Evolutionary conservation across 2,888 invertebrate species (phyloP).

Genomic region (Altica lythri): DNA sequence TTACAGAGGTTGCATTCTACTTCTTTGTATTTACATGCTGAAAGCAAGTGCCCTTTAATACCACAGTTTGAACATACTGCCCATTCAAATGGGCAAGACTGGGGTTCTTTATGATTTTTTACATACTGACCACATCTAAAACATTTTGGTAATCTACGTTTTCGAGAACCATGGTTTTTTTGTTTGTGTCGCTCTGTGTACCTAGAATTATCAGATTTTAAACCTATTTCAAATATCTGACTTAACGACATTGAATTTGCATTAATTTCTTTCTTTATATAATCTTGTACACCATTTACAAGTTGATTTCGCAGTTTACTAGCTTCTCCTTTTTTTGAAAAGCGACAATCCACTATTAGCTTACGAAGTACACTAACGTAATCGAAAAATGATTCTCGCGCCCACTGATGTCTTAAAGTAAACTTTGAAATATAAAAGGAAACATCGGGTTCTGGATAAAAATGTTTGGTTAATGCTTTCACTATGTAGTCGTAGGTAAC

Average conservation of each 20-base stretch:
- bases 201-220: constrained; percentile 19
- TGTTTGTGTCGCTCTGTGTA: constrained; percentile 1
- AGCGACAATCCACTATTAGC: constrained; percentile 22
- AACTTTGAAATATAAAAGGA: constrained; percentile 23
- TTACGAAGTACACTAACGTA: constrained; percentile 27
- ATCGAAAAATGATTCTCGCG: constrained; percentile 22
- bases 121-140: constrained; percentile 22
- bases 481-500: constrained; percentile 19
- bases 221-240: constrained; percentile 22
- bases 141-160: constrained; percentile 25
- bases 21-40: constrained; percentile 32
- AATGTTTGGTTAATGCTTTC: constrained; percentile 22
- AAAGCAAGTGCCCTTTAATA: constrained; percentile 26
- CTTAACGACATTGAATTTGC: constrained; percentile 16
- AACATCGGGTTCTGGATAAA: constrained; percentile 23
- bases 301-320: constrained; percentile 20
- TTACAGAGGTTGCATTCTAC: constrained; percentile 25
- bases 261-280: constrained; percentile 18
- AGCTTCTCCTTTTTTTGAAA: constrained; percentile 6
- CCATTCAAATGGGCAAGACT: constrained; percentile 29
- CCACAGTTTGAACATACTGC: constrained; percentile 21
- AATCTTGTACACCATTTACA: constrained; percentile 3
- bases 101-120: constrained; percentile 15
- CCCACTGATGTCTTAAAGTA: constrained; percentile 17
- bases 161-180: constrained; percentile 22